Evolutionary conservation across 2,888 invertebrate species (phyloP), one percentile per base, ranked within the genome.

Genomic region (Polyommatus icarus): DNA sequence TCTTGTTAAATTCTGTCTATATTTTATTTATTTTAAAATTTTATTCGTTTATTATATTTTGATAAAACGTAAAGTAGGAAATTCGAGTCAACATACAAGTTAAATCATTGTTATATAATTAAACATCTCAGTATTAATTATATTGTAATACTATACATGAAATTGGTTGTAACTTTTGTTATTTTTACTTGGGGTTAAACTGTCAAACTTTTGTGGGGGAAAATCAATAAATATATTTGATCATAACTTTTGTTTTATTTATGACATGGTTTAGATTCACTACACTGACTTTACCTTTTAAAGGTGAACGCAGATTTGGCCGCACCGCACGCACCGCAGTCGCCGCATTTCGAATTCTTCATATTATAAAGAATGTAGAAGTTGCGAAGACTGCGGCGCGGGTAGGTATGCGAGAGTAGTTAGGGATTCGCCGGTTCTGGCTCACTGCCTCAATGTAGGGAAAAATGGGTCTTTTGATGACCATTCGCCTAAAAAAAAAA

Each of bases 211-310:
- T 87, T 89, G 89, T 90, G 91, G 88, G 90, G 92, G 92, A 90
- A 92, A 91, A 91, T 87, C 91, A 92, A 92, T 91, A 91, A 92
- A 92, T 87, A 87, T 83, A 82, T 85, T 82, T 85, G 87, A 86
- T 87, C 87, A 87, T 86, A 80, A 78, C 81, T 83, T 81, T 83
- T 82, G 80, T 80, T 79, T 83, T 82, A 84, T 83, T 82, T 4
- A 72, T 72, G 20, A n/a, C 71, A 71, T 29, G 5, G 18, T 32
- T 24, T 10, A 24, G n/a, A n/a, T n/a, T n/a, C n/a, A n/a, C n/a
- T n/a, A n/a, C n/a, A n/a, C n/a, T n/a, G n/a, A n/a, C n/a, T n/a
- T n/a, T n/a, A n/a, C n/a, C n/a, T n/a, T n/a, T n/a, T n/a, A n/a
- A n/a, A n/a, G n/a, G n/a, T n/a, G n/a, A n/a, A n/a, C n/a, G n/a